A percentile compares a stretch with the other conserved stretches of the same genome.
phyloP scores from a whole-genome alignment of 2,113 vertebrate genomes.

The Pleuronectes platessa region DNA sequence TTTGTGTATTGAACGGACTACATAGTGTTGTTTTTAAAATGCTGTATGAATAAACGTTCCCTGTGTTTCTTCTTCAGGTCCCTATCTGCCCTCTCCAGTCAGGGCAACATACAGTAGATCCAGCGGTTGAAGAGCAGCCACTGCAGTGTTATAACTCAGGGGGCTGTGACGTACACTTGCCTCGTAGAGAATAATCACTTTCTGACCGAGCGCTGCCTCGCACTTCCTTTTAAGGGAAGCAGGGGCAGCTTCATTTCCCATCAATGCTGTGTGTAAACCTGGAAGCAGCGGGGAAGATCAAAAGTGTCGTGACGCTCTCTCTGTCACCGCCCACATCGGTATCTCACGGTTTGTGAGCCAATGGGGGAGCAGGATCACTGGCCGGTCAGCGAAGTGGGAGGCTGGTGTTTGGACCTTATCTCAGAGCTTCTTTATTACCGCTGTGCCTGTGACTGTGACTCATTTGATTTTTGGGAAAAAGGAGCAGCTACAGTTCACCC shows the following conservation, averaged over 20 bases:
- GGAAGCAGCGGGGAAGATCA: conserved; percentile 62
- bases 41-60: background rate
- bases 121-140: background rate
- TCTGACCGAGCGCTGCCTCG: conserved; percentile 25
- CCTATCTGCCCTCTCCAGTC: background rate
- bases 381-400: conserved; percentile 25
- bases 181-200: conserved; percentile 51
- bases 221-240: conserved; percentile 78
- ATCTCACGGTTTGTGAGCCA: conserved; percentile 68
- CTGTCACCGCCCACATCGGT: conserved; percentile 63
- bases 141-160: conserved; percentile 40
- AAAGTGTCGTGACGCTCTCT: conserved; percentile 67
- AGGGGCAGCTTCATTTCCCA: conserved; percentile 67
- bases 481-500: conserved; percentile 8
- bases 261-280: conserved; percentile 66
- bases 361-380: conserved; percentile 38
- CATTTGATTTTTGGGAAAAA: conserved; percentile 62
- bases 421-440: conserved; percentile 56
- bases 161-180: conserved; percentile 46
- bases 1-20: background rate
- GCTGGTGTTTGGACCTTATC: conserved; percentile 34
- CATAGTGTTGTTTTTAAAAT: background rate
- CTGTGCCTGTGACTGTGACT: conserved; percentile 66
- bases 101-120: background rate
- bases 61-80: conserved; percentile 1